These are phyloP conservation scores for Myotis lucifugus DNA, from an alignment of 2,113 vertebrate genomes.

Conservation along the genomic window DNA sequence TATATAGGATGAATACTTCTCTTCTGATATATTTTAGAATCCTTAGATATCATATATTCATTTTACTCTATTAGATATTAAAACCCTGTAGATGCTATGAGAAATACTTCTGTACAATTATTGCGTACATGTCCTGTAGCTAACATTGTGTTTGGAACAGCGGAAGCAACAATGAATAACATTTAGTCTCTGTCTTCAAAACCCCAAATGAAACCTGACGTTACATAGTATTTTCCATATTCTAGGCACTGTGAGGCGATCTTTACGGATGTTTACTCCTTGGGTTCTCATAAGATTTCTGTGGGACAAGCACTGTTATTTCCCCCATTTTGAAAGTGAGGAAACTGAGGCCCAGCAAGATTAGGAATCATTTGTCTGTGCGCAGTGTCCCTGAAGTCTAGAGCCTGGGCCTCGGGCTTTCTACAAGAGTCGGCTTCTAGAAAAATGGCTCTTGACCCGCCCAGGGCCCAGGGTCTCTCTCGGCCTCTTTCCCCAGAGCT, in stretches of 20 bases:
- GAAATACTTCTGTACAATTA: background rate
- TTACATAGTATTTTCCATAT: background rate
- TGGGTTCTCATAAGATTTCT: background rate
- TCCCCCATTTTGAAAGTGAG: background rate
- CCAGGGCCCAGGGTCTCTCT: background rate
- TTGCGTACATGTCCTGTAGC: background rate
- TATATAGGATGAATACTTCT: conserved; percentile 24
- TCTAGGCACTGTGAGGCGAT: background rate
- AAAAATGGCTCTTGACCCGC: background rate
- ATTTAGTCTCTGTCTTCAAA: background rate
- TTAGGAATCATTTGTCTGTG: background rate
- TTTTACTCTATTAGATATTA: background rate
- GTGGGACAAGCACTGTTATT: background rate
- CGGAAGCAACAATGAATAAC: background rate
- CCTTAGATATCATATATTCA: background rate
- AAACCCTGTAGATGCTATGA: background rate
- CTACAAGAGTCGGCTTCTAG: background rate
- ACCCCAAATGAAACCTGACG: background rate
- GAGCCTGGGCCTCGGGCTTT: background rate
- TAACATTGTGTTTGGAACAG: background rate
- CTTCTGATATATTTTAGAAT: background rate
- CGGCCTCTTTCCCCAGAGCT: background rate
- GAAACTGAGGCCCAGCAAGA: background rate
- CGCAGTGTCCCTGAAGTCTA: background rate
- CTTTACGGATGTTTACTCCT: background rate